These are phyloP conservation scores for Physocephala rufipes DNA, from an alignment of 2,888 invertebrate species.

Conservation along the genomic window DNA sequence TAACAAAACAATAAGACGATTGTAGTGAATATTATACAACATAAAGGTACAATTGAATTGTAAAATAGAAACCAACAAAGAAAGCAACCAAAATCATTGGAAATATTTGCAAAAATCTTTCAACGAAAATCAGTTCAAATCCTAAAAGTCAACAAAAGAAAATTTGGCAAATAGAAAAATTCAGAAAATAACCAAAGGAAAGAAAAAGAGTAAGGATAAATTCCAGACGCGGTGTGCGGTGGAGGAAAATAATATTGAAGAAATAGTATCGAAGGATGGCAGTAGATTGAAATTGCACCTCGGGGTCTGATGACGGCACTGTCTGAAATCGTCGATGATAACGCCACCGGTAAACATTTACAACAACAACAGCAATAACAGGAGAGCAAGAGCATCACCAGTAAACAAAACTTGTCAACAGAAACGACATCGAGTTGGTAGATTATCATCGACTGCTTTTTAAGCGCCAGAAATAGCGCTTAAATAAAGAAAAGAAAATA, in stretches of 20 bases:
- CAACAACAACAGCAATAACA: background rate
- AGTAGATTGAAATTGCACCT: slow-evolving; percentile 5
- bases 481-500: too few species aligned
- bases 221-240: background rate
- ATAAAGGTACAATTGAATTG: background rate
- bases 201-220: background rate
- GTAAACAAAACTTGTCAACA: slow-evolving; percentile 4
- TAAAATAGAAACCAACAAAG: background rate
- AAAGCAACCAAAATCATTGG: background rate
- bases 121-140: slow-evolving; percentile 55
- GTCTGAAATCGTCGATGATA: too few species aligned
- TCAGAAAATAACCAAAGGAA: background rate
- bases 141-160: slow-evolving; percentile 55
- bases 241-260: background rate
- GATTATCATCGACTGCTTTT: background rate
- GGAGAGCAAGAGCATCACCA: background rate
- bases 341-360: background rate
- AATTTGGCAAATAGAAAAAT: slow-evolving; percentile 23
- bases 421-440: background rate
- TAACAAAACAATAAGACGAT: too few species aligned
- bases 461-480: too few species aligned
- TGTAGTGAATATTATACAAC: too few species aligned
- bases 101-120: slow-evolving; percentile 8
- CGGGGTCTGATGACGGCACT: background rate
- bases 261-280: background rate